Percentiles rank a stretch among this genome's conserved stretches.
These are phyloP conservation scores for Lepisosteus oculatus DNA, from an alignment of 2,113 vertebrate species.

Conservation along the genomic window DNA sequence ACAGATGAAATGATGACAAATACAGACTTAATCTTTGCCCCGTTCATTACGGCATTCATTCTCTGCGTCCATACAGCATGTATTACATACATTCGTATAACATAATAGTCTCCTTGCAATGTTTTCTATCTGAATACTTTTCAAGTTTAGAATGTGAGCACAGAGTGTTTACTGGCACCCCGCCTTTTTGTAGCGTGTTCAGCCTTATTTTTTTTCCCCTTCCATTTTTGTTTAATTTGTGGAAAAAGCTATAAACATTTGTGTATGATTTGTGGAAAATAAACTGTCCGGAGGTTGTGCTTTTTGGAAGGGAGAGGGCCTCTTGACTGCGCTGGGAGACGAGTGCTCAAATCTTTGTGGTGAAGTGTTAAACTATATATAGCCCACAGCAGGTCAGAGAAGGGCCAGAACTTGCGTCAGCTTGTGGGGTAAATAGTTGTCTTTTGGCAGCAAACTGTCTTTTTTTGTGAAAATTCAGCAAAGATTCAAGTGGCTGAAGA, in stretches of 20 bases:
- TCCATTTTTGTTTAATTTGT: constrained; percentile 53
- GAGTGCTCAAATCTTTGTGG: constrained; percentile 40
- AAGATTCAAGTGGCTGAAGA: constrained; percentile 30
- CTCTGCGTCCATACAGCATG: no score
- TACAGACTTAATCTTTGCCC: no score
- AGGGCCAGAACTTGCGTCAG: constrained; percentile 49
- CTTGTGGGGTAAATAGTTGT: constrained; percentile 52
- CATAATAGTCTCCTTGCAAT: constrained; percentile 19
- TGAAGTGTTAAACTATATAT: constrained; percentile 49
- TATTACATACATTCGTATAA: no score
- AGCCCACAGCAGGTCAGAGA: constrained; percentile 43
- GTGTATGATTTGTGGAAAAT: constrained; percentile 44
- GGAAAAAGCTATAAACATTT: constrained; percentile 54
- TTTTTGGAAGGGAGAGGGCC: background rate
- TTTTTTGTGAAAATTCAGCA: constrained; percentile 46
- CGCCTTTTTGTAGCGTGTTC: constrained; percentile 27
- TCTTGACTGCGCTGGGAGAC: constrained; percentile 45
- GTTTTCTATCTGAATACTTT: constrained; percentile 31
- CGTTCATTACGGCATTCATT: no score
- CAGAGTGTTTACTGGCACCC: constrained; percentile 26
- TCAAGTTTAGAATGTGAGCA: constrained; percentile 27
- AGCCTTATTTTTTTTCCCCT: constrained; percentile 17
- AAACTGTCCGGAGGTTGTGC: constrained; percentile 5
- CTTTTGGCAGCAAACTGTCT: constrained; percentile 36
- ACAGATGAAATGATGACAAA: no score